phyloP scores from a whole-genome alignment of 2,797 vertebrate species.

The Anolis apletophallus region DNA sequence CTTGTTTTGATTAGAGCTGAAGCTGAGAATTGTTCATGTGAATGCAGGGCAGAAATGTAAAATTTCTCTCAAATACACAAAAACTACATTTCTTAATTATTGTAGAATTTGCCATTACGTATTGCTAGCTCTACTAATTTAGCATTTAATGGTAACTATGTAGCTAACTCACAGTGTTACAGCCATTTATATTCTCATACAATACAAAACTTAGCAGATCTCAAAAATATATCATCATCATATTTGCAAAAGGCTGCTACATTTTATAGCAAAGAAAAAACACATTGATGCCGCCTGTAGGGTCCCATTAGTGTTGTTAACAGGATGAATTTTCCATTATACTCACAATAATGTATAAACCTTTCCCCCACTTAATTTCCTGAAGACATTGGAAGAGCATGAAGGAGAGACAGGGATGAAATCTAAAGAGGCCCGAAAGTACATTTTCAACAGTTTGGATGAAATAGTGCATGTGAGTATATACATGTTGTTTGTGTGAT shows the following conservation, averaged over 20 bases:
- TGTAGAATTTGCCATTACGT: background rate
- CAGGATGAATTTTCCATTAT: background rate
- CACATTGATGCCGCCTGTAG: background rate
- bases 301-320: background rate
- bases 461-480: constrained; percentile 96
- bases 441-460: constrained; percentile 99
- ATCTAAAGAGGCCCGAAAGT: constrained; percentile 99
- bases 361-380: constrained; percentile 31
- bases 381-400: constrained; percentile 95
- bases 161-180: background rate
- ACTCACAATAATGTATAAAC: constrained; percentile 3
- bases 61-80: background rate
- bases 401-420: constrained; percentile 98
- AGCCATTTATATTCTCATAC: background rate
- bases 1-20: background rate
- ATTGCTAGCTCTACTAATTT: background rate
- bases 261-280: background rate
- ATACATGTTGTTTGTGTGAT: background rate
- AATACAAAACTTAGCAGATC: background rate
- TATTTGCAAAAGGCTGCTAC: background rate
- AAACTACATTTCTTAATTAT: background rate
- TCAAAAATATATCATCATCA: background rate
- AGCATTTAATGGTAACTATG: background rate
- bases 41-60: background rate
- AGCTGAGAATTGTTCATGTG: background rate